Evolutionary conservation across 37 sponge, comb jelly and placozoan genomes (phyloP), one percentile per base, ranked within the genome.

Genomic region (Geodia barretti): DNA sequence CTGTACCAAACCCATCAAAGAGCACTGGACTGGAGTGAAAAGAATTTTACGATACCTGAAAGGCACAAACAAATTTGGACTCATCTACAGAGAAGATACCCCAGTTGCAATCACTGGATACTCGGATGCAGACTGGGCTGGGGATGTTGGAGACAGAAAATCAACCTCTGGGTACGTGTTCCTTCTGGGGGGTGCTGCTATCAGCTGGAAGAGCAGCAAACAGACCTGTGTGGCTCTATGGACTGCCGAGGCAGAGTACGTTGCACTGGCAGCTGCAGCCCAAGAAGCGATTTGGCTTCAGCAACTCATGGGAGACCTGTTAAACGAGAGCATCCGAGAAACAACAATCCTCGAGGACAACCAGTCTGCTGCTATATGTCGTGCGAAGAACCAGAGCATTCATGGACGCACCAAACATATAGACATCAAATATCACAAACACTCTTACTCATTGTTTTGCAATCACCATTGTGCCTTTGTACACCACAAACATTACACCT

Each of bases 261-360:
- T 80, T 25, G 81, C 81, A 38, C 64, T 80, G 17, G 68, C 81
- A 39, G 68, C 71, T 69, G 75, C 87, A 66, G 70, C 80, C 26
- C 87, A 86, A 72, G 86, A 86, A 62, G 79, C 79, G 36, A 32
- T 69, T 20, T 86, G 87, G 87, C 28, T 86, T 35, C 41, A 67
- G 64, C 79, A 86, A 62, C 79, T 86, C 9, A 41, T 31, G 11
- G 37, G 71, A 11, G 81, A 80, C 26, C 34, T 68, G 24, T 23
- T 23, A 19, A 38, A 70, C 17, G 30, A 66, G 41, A 41, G 24
- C 19, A 21, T 65, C 37, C 34, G 39, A 35, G 33, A 70, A 36
- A 85, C 54, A 39, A 60, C 61, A 38, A 67, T 85, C 31, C 54
- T 31, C 38, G 86, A 85, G 72, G 79, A 85, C 72, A 85, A 85